Conservation (phyloP, 1,140 invertebrate genomes). For the Sogatella furcifera region DNA sequence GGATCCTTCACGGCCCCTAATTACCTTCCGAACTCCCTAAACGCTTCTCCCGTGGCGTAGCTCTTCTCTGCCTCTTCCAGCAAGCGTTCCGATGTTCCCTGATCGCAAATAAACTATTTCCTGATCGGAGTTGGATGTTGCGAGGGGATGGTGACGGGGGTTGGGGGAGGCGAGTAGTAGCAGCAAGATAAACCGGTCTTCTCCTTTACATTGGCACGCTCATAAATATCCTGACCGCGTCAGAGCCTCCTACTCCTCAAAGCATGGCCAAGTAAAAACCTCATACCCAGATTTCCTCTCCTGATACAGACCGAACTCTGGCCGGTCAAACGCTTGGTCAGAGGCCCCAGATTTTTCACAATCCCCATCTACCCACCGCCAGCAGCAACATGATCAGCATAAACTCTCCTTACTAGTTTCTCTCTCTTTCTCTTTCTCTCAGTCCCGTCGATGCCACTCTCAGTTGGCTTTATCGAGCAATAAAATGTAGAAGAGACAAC, state of each 20-base stretch:
- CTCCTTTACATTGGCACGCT: constrained; percentile 3
- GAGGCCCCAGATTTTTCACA: neutral
- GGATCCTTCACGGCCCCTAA: neutral
- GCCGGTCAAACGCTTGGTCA: neutral
- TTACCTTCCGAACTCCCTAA: constrained; percentile 3
- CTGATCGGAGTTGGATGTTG: neutral
- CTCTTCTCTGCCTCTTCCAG: too few relatives aligned
- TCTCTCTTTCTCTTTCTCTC: too few relatives aligned
- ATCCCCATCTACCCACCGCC: neutral
- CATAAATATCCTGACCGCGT: neutral
- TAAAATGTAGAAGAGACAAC: too few relatives aligned
- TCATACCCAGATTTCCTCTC: neutral
- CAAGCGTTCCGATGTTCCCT: neutral
- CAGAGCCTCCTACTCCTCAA: neutral
- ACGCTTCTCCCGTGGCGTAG: neutral
- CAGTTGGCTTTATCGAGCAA: too few relatives aligned
- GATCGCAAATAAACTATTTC: constrained; percentile 2
- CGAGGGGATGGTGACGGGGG: too few relatives aligned
- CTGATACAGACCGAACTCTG: too few relatives aligned
- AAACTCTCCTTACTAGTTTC: too few relatives aligned
- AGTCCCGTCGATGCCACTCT: too few relatives aligned
- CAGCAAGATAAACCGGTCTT: neutral
- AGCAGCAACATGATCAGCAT: too few relatives aligned
- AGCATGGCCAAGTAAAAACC: neutral
- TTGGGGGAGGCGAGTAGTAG: too few relatives aligned